Percentiles rank a stretch among this genome's conserved stretches.
These are phyloP conservation scores for Melipona quadrifasciata DNA, from an alignment of 1,140 invertebrate species.

Conservation along the genomic window DNA sequence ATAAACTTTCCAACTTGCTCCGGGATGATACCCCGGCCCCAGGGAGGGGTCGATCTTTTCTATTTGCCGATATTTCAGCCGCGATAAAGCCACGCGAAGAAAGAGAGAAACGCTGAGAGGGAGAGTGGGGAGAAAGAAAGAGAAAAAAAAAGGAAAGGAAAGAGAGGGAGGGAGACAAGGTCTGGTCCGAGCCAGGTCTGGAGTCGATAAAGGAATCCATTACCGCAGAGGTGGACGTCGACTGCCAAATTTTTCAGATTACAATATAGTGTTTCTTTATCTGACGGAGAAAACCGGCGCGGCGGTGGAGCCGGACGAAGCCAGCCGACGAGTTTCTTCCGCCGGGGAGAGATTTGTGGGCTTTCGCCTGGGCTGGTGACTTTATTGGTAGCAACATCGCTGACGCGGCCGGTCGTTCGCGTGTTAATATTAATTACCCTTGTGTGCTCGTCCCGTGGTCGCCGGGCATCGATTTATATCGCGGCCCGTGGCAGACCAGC, in stretches of 20 bases:
- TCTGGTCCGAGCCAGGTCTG: slow-evolving; percentile 42
- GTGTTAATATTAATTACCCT: slow-evolving; percentile 55
- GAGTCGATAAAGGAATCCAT: slow-evolving; percentile 74
- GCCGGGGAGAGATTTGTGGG: slow-evolving; percentile 42
- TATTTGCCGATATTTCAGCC: slow-evolving; percentile 71
- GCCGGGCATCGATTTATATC: background rate
- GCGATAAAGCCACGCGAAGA: slow-evolving; percentile 61
- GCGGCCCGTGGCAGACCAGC: background rate
- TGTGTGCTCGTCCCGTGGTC: background rate
- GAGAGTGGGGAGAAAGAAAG: background rate
- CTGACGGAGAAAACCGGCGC: slow-evolving; percentile 19
- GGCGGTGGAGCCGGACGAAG: background rate
- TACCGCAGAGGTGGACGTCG: slow-evolving; percentile 54
- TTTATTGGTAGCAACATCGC: slow-evolving; percentile 45
- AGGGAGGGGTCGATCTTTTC: slow-evolving; percentile 45
- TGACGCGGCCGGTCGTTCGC: slow-evolving; percentile 12
- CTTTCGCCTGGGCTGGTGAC: background rate
- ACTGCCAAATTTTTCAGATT: slow-evolving; percentile 62
- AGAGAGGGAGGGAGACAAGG: slow-evolving; percentile 30
- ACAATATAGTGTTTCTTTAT: slow-evolving; percentile 65
- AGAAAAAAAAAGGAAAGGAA: background rate
- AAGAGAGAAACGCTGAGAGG: background rate
- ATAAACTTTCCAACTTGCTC: slow-evolving; percentile 60
- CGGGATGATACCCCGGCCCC: slow-evolving; percentile 27
- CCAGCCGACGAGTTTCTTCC: background rate